These are phyloP conservation scores for Potamarius usumacintae DNA, from an alignment of 2,113 vertebrate species.

Conservation along the genomic window DNA sequence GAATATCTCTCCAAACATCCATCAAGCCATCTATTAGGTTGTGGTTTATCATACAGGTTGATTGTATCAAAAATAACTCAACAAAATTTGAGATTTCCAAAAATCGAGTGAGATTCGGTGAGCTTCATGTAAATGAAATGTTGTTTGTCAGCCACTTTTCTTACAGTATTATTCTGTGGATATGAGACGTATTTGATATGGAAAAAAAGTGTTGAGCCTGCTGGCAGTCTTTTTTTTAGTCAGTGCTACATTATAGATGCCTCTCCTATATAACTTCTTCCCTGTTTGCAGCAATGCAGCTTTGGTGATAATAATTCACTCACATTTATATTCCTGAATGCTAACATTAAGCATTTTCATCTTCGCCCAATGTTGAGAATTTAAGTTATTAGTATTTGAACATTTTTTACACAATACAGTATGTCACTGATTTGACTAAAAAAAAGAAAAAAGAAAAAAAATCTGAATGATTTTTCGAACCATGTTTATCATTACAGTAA, in stretches of 20 bases:
- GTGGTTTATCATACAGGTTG: not conserved
- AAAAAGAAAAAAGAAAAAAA: not conserved
- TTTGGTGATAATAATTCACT: slow-evolving; percentile 8
- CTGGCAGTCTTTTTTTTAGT: slow-evolving; percentile 65
- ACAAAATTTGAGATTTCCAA: not conserved
- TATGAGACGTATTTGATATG: slow-evolving; percentile 75
- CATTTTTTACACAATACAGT: not conserved
- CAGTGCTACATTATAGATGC: slow-evolving; percentile 59
- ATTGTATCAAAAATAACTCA: not conserved
- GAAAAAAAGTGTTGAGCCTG: slow-evolving; percentile 70
- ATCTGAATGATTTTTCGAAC: not conserved
- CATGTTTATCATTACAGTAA: slow-evolving; percentile 6
- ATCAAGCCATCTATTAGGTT: not conserved
- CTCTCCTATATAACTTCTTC: slow-evolving; percentile 37
- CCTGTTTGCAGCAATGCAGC: not conserved
- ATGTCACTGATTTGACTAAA: not conserved
- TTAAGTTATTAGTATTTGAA: not conserved
- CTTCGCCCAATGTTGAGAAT: not conserved
- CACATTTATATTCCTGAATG: not conserved
- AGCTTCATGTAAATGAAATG: slow-evolving; percentile 59
- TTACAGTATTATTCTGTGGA: slow-evolving; percentile 72
- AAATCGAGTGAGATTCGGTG: slow-evolving; percentile 30
- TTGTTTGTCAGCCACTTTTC: slow-evolving; percentile 68
- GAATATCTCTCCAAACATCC: not conserved
- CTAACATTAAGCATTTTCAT: not conserved